Base-by-base conservation (phyloP, 2,797 vertebrate genomes). In the Lithobates pipiens region DNA sequence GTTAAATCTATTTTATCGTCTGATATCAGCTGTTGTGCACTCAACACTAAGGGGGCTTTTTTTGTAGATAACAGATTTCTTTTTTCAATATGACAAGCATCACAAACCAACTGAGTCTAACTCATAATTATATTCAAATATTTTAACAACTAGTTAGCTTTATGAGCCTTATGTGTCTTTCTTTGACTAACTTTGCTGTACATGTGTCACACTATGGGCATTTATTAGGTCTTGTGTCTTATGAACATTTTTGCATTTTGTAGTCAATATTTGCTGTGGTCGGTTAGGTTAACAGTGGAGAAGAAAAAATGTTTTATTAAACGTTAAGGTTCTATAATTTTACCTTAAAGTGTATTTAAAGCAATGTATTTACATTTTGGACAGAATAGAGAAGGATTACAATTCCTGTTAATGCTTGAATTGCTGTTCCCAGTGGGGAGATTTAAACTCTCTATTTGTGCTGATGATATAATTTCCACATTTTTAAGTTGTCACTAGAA, bases 1-100 rank as follows among this genome's bases (percentile, higher is more conserved):
- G 93, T 94, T 93, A 94, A 92, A 92, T 92, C 91, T 95, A 92
- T 94, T 92, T 87, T 93, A 91, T 89, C 90, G 89, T 89, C 90
- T 89, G 85, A 91, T 92, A 93, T 91, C 88, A 91, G 88, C 85
- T 90, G 88, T 89, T 91, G 85, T 84, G 79, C 65, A 85, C 85
- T 91, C 89, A 87, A 88, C 89, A 85, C 89, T 57, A 29, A 80
- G 44, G 88, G 83, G 77, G 89, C 89, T 88, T 77, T 91, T 92
- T 91, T 82, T 88, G 82, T 89, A 91, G 91, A 92, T 91, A 86
- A 89, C 68, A 84, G 85, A 90, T 85, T 83, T 77, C 69, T 75
- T 76, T 57, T 61, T 76, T 11, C 36, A 85, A 80, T 69, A 91
- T 85, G 89, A 84, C 63, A 27, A 89, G 81, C 89, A 83, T 80